A percentile compares a stretch with the other conserved stretches of the same genome.
Conservation (phyloP, 2,888 invertebrate species). For the Calameuta pallipes region DNA sequence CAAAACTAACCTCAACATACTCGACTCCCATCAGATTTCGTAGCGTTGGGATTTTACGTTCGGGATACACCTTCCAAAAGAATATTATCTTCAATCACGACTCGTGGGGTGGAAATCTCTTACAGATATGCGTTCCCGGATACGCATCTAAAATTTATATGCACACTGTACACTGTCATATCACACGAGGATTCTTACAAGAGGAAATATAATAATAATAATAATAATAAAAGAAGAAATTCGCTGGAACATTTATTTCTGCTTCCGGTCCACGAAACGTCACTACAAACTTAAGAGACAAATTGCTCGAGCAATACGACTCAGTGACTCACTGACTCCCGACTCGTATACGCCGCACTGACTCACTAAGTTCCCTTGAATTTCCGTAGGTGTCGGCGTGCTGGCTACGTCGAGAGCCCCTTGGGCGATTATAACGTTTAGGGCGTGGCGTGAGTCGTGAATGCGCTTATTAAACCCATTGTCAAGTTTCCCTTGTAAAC, state of each 20-base stretch:
- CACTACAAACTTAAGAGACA: background rate
- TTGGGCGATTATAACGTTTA: background rate
- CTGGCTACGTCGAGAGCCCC: background rate
- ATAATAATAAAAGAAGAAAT: background rate
- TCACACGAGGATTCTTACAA: background rate
- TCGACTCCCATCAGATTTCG: conserved; percentile 26
- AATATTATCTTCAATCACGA: background rate
- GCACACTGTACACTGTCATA: background rate
- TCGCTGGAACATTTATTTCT: background rate
- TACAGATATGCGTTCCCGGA: background rate
- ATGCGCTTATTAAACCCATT: background rate
- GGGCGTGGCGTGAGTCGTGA: background rate
- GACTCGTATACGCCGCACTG: background rate
- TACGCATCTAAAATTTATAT: background rate
- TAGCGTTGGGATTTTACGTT: conserved; percentile 20
- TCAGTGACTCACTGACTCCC: background rate
- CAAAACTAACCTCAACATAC: conserved; percentile 15
- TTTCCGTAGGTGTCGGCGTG: background rate
- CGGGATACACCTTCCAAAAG: conserved; percentile 3
- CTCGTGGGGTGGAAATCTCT: background rate
- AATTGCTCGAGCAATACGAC: background rate
- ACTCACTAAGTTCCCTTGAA: background rate
- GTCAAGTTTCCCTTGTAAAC: background rate
- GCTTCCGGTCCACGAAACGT: background rate
- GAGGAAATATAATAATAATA: no score